Base-by-base conservation (phyloP, 53 echinoderm and acorn worm species). In the Patiria pectinifera region DNA sequence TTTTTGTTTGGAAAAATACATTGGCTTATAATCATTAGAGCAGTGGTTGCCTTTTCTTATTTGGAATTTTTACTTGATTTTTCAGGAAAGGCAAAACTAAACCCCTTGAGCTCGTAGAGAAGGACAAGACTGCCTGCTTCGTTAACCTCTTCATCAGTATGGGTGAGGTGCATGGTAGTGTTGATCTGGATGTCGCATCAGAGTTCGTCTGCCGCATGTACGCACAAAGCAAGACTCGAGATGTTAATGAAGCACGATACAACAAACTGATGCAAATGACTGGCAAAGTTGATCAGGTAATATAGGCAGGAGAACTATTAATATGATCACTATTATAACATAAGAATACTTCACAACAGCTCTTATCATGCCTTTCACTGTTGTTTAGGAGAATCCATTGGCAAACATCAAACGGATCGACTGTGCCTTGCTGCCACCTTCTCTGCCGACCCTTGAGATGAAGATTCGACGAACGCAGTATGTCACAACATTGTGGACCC, bases 391-490 rank as follows among this genome's bases (percentile, higher is more conserved):
- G 0, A 95, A 80, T 25, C 95, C 93, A 25, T 86, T 95, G 8
- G 76, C 91, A 18, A 93, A 93, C 59, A 85, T 95, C 48, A 95
- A 93, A 76, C 62, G 70, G 60, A 47, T 90, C 48, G 91, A 95
- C 91, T 93, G 95, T 86, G 86, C 95, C 8, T 58, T 95, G 10
- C 81, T 95, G 77, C 95, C 95, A 86, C 95, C 86, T 3, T 89
- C 85, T 24, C 60, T 81, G 15, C 22, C 46, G 23, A 91, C 82
- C 62, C 72, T 93, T 14, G 61, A 45, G 15, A 91, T 83, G 18
- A 74, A 91, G 11, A 26, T 83, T 9, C 84, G 58, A 18, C 76
- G 91, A 11, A 63, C 91, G 7, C 91, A 91, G 23, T 93, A 19
- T 70, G 71, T 91, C 11, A 74, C 75, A 62, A 93, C 90, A 18